Conservation (phyloP, 2,888 invertebrate genomes). For the Andricus quercusramuli region DNA sequence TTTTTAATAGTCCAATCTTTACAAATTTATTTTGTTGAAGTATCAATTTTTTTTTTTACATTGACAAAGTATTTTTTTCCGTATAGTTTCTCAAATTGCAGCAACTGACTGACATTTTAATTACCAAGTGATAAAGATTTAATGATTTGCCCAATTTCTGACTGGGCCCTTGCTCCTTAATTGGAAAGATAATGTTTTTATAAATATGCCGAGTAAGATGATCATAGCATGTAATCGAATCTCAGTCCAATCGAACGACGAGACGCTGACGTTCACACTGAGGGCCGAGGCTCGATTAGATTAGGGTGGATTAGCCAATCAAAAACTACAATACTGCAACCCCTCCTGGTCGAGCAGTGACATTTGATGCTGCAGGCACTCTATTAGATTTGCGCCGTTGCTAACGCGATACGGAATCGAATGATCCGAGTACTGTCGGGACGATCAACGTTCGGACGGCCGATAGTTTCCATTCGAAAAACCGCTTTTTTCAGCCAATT, state of each 20-base stretch:
- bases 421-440: conserved; percentile 67
- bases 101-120: no score
- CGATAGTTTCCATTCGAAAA: conserved; percentile 50
- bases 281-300: conserved; percentile 73
- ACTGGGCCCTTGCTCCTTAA: conserved; percentile 43
- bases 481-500: conserved; percentile 48
- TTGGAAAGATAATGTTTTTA: conserved; percentile 47
- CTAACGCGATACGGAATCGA: conserved; percentile 76
- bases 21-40: no score
- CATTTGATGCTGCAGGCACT: conserved; percentile 76
- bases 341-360: conserved; percentile 71
- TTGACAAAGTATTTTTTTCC: no score
- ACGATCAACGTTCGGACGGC: conserved; percentile 55
- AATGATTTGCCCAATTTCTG: no score
- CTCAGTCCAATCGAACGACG: conserved; percentile 56
- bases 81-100: no score
- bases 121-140: neutral
- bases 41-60: no score
- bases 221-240: conserved; percentile 58
- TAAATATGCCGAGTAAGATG: conserved; percentile 39
- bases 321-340: conserved; percentile 76
- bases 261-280: conserved; percentile 52
- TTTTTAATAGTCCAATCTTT: no score
- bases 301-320: conserved; percentile 78
- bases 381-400: conserved; percentile 77